Evolutionary conservation across 2,113 vertebrate species (phyloP), one percentile per base, ranked within the genome.

Genomic region (Colistium nudipinnis): DNA sequence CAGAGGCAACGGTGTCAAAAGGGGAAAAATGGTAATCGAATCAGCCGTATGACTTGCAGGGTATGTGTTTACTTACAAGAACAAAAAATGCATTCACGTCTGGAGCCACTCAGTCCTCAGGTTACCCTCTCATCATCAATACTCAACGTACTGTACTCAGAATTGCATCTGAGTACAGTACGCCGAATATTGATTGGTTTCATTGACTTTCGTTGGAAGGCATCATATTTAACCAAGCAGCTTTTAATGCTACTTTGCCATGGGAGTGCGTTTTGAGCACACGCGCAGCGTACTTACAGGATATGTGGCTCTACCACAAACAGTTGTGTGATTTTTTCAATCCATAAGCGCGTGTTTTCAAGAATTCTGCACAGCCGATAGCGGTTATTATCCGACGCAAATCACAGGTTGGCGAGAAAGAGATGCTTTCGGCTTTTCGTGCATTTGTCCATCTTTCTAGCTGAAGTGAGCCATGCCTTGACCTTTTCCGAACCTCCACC

Each of bases 171-270:
- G 28, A 16, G 0, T 35, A 35, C 5, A 51, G 4, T 30, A 30
- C 10, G 16, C n/a, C 36, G 51, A 7, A 39, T 52, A 66, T 20
- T 45, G 53, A 70, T 55, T 43, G 4, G 27, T 27, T 38, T 54
- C 19, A 69, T 52, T 47, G 13, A 51, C 54, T 67, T 53, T 57
- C 20, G 47, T 28, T 4, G 3, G 6, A 47, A 39, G 12, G 25
- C 45, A 68, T 13, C 25, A 30, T 22, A 51, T 30, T 54, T 24
- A 30, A 25, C 4, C 11, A 9, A 19, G 27, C 6, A 28, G 19
- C 22, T 57, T 41, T 16, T 41, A 25, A 20, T 53, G 25, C 49
- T 54, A 22, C 3, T 54, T 35, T 55, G 16, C 19, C 4, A 8
- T 39, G 14, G 19, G 13, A 16, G 27, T 17, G 30, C 14, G 33